phyloP scores from a whole-genome alignment of 2,888 invertebrate genomes.

The Ectemnius cavifrons region DNA sequence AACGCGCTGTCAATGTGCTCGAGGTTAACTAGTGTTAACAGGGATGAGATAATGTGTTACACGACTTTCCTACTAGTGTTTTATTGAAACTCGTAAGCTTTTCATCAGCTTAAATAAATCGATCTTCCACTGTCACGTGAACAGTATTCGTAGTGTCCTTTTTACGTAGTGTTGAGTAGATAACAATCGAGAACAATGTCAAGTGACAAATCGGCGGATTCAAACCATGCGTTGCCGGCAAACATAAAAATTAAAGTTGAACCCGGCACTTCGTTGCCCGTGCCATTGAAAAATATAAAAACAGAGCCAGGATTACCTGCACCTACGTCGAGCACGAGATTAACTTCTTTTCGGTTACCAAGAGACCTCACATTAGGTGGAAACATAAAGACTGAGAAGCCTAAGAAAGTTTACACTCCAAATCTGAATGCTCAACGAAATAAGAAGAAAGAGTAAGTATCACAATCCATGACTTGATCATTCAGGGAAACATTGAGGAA shows the following conservation, averaged over 20 bases:
- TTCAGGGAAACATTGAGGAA: neutral
- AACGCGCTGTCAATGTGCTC: no score
- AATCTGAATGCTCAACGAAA: conserved; percentile 75
- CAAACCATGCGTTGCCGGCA: conserved; percentile 30
- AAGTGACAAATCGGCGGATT: conserved; percentile 39
- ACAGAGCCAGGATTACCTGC: conserved; percentile 63
- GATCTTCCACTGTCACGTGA: no score
- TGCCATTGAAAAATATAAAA: conserved; percentile 63
- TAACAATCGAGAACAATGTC: conserved; percentile 41
- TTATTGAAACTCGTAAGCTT: no score
- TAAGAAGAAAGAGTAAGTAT: conserved; percentile 73
- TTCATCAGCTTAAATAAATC: no score
- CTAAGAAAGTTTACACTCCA: conserved; percentile 72
- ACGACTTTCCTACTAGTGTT: no score
- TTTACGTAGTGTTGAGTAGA: neutral
- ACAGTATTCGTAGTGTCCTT: no score
- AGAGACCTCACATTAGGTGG: conserved; percentile 76
- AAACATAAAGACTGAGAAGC: conserved; percentile 69
- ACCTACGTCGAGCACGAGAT: conserved; percentile 58
- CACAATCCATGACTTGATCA: neutral
- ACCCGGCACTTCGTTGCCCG: conserved; percentile 58
- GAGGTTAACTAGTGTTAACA: no score
- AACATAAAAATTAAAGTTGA: conserved; percentile 64
- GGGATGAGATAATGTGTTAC: no score
- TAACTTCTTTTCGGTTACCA: conserved; percentile 73